A percentile compares a stretch with the other conserved stretches of the same genome.
Conservation (phyloP, 1,140 invertebrate genomes). For the Pseudoatta argentina region DNA sequence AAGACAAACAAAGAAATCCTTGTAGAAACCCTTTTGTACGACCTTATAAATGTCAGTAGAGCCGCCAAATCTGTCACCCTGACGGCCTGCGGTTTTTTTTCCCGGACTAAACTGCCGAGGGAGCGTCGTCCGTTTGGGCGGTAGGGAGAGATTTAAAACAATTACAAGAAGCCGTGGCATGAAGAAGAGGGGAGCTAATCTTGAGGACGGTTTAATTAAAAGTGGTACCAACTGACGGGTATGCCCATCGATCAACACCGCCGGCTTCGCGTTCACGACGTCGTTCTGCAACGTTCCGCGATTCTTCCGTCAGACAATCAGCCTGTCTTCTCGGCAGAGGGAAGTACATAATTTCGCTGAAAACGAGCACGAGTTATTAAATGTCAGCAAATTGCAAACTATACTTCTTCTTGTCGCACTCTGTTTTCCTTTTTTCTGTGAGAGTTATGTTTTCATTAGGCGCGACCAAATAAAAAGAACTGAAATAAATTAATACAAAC, state of each 20-base stretch:
- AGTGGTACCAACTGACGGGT: slow-evolving; percentile 86
- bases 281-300: slow-evolving; percentile 69
- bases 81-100: slow-evolving; percentile 82
- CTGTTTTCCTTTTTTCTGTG: not conserved
- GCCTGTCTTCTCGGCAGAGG: slow-evolving; percentile 42
- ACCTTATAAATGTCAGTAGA: slow-evolving; percentile 82
- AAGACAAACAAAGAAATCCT: slow-evolving; percentile 71
- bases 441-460: slow-evolving; percentile 10
- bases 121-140: slow-evolving; percentile 66
- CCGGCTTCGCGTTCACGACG: slow-evolving; percentile 75
- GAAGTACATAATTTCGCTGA: slow-evolving; percentile 61
- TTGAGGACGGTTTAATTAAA: slow-evolving; percentile 86
- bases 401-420: slow-evolving; percentile 47
- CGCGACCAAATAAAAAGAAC: not conserved
- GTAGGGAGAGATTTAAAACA: slow-evolving; percentile 85
- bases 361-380: slow-evolving; percentile 60
- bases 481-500: slow-evolving; percentile 1
- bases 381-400: slow-evolving; percentile 56
- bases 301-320: slow-evolving; percentile 65
- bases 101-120: slow-evolving; percentile 76
- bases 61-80: slow-evolving; percentile 83
- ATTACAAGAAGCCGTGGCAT: slow-evolving; percentile 81
- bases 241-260: slow-evolving; percentile 85
- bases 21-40: slow-evolving; percentile 64
- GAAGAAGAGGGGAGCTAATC: slow-evolving; percentile 82